These are phyloP conservation scores for Atrina japonica DNA, from an alignment of 2,888 invertebrate genomes.

Conservation along the genomic window DNA sequence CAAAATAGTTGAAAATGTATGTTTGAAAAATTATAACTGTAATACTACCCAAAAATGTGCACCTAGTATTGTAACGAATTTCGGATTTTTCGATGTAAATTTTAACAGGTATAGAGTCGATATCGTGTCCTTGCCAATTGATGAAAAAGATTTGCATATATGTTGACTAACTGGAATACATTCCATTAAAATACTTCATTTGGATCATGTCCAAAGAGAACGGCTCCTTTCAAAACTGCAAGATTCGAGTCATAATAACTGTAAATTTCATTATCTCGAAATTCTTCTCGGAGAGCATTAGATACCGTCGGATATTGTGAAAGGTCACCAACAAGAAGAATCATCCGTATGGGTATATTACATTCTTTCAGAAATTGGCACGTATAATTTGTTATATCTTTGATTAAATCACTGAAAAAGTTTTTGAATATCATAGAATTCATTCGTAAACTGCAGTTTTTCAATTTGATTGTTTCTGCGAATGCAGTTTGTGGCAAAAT, in stretches of 20 bases:
- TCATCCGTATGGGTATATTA: constrained; percentile 1
- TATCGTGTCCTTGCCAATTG: constrained; percentile 26
- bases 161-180: constrained; percentile 30
- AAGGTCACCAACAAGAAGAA: constrained; percentile 42
- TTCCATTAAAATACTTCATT: constrained; percentile 42
- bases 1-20: too few relatives aligned
- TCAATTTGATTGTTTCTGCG: constrained; percentile 6
- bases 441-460: constrained; percentile 28
- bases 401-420: constrained; percentile 22
- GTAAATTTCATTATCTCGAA: constrained; percentile 4
- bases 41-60: constrained; percentile 8
- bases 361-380: constrained; percentile 14
- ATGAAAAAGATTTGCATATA: constrained; percentile 26
- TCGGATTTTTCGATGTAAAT: constrained; percentile 39
- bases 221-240: constrained; percentile 53
- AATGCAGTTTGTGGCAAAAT: constrained; percentile 18
- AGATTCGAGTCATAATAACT: constrained; percentile 46
- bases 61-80: constrained; percentile 28
- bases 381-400: constrained; percentile 28
- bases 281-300: constrained; percentile 16
- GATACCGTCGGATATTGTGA: constrained; percentile 34
- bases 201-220: constrained; percentile 51
- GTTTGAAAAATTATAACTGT: not conserved
- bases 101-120: constrained; percentile 32
- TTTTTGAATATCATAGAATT: constrained; percentile 6